Conservation (phyloP, 2,113 vertebrate genomes). For the Chaenogobius annularis region DNA sequence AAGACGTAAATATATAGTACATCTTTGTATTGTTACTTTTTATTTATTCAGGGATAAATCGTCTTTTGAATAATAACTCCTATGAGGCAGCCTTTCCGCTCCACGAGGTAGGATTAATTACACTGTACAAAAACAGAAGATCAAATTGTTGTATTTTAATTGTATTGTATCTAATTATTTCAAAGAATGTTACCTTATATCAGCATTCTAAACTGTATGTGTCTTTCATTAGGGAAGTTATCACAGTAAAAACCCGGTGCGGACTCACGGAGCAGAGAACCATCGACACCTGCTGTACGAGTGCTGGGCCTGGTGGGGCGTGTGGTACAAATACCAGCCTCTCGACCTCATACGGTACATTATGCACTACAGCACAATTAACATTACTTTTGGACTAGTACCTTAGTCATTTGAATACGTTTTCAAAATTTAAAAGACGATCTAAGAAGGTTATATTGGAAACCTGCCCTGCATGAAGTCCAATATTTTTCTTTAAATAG, state of each 20-base stretch:
- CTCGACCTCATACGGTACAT: slow-evolving; percentile 84
- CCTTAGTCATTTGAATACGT: no score
- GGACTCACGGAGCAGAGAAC: slow-evolving; percentile 89
- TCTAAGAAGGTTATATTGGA: no score
- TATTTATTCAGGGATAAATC: slow-evolving; percentile 84
- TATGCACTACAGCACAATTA: no score
- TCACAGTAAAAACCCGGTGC: slow-evolving; percentile 90
- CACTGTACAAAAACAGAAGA: no score
- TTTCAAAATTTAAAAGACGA: no score
- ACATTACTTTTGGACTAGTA: no score
- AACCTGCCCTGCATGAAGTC: no score
- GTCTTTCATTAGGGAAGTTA: slow-evolving; percentile 83
- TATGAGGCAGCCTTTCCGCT: slow-evolving; percentile 95
- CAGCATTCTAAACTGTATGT: not conserved
- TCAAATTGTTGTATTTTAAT: no score
- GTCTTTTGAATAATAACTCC: slow-evolving; percentile 91
- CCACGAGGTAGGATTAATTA: slow-evolving; percentile 86
- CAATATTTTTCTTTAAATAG: no score
- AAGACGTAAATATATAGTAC: not conserved
- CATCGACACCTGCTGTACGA: slow-evolving; percentile 90
- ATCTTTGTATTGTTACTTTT: slow-evolving; percentile 24
- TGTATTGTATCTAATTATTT: no score
- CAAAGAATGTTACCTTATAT: not conserved
- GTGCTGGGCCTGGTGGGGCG: slow-evolving; percentile 93
- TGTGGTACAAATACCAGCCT: slow-evolving; percentile 97